These are phyloP conservation scores for Drosophila tristis DNA, from an alignment of 1,140 invertebrate genomes.

Conservation along the genomic window DNA sequence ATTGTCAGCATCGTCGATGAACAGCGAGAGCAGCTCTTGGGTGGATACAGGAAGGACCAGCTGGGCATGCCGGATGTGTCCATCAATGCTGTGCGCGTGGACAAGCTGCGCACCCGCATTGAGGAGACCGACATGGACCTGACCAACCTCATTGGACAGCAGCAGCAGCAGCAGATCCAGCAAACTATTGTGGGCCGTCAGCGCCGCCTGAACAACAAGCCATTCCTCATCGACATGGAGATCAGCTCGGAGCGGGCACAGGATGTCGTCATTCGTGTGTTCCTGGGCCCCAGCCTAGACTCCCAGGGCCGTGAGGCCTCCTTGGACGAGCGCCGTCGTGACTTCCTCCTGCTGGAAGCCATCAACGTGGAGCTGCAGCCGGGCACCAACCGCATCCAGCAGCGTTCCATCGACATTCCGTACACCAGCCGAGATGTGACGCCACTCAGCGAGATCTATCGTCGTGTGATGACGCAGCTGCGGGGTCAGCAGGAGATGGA, in stretches of 20 bases:
- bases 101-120: constrained; percentile 74
- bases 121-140: constrained; percentile 66
- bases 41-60: constrained; percentile 85
- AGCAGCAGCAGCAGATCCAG: constrained; percentile 21
- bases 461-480: constrained; percentile 85
- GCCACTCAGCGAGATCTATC: constrained; percentile 86
- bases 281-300: constrained; percentile 86
- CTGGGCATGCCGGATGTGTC: constrained; percentile 86
- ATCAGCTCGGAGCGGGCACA: constrained; percentile 84
- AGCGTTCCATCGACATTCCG: constrained; percentile 87
- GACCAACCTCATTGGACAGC: constrained; percentile 80
- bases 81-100: constrained; percentile 86
- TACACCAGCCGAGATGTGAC: constrained; percentile 87
- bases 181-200: constrained; percentile 69
- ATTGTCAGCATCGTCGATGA: constrained; percentile 85
- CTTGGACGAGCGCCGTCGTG: constrained; percentile 86
- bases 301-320: constrained; percentile 85
- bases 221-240: constrained; percentile 86
- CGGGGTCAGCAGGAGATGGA: constrained; percentile 75
- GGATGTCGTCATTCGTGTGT: constrained; percentile 85
- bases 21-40: constrained; percentile 86
- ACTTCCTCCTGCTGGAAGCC: constrained; percentile 89
- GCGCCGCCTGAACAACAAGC: constrained; percentile 87
- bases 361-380: constrained; percentile 87
- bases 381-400: constrained; percentile 88